Base-by-base conservation (phyloP, 2,797 vertebrate genomes). In the Syngnathus rostellatus region DNA sequence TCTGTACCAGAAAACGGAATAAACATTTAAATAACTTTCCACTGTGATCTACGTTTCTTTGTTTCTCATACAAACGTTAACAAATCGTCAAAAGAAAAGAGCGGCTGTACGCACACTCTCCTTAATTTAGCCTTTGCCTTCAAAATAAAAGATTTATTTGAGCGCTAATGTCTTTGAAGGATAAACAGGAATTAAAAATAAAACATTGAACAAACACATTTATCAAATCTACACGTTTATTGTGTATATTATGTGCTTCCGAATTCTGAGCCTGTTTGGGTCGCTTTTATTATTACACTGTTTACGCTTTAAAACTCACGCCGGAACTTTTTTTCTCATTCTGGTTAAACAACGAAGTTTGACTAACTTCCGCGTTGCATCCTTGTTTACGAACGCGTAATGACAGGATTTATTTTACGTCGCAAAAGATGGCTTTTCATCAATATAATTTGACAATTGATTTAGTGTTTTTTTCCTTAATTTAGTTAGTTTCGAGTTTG, bases 341-440 rank as follows among this genome's bases (percentile, higher is more conserved):
- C 14, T 10, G 31, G 0, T 11, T 9, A 2, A 10, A 4, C 2
- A 6, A 11, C 63, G 16, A 39, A 16, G 9, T 37, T 8, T 48
- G 55, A 59, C 75, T n/a, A 41, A 76, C 84, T 84, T 87, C 83
- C 83, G 84, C 75, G 77, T 53, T 68, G 68, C 80, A 83, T 87
- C 85, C 84, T 77, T 81, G 80, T 87, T 87, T 80, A 80, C 21
- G 60, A 62, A 62, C 12, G 14, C 11, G 10, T 2, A 17, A 25
- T 8, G n/a, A 45, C 40, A 31, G 40, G 6, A 23, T 23, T 14
- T 3, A 21, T 2, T 62, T 43, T 43, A 43, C 2, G 5, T 19
- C 21, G 21, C 12, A 45, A 62, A 45, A 25, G 23, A 45, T 23
- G 60, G 9, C 6, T 25, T 45, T 10, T 23, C 7, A 14, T 62